Evolutionary conservation across 2,888 invertebrate species (phyloP).

Genomic region (Congeria kusceri): DNA sequence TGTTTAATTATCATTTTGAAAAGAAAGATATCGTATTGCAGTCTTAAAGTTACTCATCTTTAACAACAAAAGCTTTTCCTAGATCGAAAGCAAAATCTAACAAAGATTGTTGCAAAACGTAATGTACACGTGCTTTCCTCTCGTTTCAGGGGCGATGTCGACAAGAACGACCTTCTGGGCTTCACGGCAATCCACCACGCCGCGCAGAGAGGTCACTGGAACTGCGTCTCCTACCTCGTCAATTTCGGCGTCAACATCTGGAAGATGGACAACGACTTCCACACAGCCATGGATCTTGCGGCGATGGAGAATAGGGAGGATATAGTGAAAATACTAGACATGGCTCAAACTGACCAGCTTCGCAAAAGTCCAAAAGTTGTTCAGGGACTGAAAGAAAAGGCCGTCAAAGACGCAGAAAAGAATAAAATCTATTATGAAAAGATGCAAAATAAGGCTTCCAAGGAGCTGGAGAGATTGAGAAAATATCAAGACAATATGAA

Average conservation of each 20-base stretch:
- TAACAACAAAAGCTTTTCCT: too few relatives aligned
- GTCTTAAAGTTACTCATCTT: too few relatives aligned
- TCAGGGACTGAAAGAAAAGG: slow-evolving; percentile 91
- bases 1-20: too few relatives aligned
- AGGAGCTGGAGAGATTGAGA: slow-evolving; percentile 90
- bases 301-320: slow-evolving; percentile 94
- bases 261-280: slow-evolving; percentile 95
- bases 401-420: slow-evolving; percentile 94
- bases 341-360: slow-evolving; percentile 92
- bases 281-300: slow-evolving; percentile 96
- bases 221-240: slow-evolving; percentile 95
- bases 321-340: slow-evolving; percentile 94
- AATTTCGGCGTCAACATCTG: slow-evolving; percentile 96
- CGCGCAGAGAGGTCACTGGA: slow-evolving; percentile 94
- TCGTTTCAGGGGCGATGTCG: slow-evolving; percentile 93
- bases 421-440: slow-evolving; percentile 93
- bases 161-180: slow-evolving; percentile 96
- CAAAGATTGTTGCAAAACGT: too few relatives aligned
- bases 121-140: too few relatives aligned
- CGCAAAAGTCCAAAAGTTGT: slow-evolving; percentile 88
- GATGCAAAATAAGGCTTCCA: slow-evolving; percentile 91
- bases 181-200: slow-evolving; percentile 96
- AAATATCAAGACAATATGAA: slow-evolving; percentile 87
- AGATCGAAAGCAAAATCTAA: too few relatives aligned
- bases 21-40: too few relatives aligned